These are phyloP conservation scores for Kryphioiulus occultus DNA, from an alignment of 2,888 invertebrate species.

Conservation along the genomic window DNA sequence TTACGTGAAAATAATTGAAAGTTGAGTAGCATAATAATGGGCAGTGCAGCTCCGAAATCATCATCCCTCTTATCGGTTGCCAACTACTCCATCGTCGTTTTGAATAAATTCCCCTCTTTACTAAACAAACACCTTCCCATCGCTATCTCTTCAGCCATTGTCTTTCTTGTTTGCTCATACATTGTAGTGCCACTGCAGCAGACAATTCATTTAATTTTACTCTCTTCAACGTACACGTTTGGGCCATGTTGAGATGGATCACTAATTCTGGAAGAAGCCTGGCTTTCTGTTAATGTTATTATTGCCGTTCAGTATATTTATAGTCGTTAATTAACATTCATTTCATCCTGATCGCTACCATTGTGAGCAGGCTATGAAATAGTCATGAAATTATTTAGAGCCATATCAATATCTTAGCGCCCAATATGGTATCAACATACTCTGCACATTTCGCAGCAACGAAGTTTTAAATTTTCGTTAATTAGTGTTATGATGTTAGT, in stretches of 20 bases:
- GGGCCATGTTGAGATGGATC: not conserved
- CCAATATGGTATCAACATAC: too few species aligned
- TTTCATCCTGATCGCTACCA: too few species aligned
- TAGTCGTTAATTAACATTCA: too few species aligned
- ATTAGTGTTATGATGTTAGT: too few species aligned
- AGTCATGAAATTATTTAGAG: too few species aligned
- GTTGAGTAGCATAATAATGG: slow-evolving; percentile 40
- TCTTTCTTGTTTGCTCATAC: slow-evolving; percentile 30
- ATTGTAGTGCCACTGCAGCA: not conserved
- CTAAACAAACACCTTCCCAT: slow-evolving; percentile 31
- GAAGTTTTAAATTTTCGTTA: too few species aligned
- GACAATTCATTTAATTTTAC: not conserved
- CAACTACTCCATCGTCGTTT: not conserved
- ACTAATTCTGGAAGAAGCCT: not conserved
- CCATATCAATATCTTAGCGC: too few species aligned
- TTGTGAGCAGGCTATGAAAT: too few species aligned
- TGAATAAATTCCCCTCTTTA: slow-evolving; percentile 33
- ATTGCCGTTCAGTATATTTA: too few species aligned
- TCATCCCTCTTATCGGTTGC: slow-evolving; percentile 34
- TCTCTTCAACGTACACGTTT: too few species aligned
- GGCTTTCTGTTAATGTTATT: not conserved
- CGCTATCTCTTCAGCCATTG: slow-evolving; percentile 16
- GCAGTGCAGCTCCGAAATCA: slow-evolving; percentile 24
- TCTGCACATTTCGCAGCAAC: too few species aligned
- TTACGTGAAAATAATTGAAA: slow-evolving; percentile 39